Conservation (phyloP, 2,888 invertebrate genomes). For the Boloria selene region DNA sequence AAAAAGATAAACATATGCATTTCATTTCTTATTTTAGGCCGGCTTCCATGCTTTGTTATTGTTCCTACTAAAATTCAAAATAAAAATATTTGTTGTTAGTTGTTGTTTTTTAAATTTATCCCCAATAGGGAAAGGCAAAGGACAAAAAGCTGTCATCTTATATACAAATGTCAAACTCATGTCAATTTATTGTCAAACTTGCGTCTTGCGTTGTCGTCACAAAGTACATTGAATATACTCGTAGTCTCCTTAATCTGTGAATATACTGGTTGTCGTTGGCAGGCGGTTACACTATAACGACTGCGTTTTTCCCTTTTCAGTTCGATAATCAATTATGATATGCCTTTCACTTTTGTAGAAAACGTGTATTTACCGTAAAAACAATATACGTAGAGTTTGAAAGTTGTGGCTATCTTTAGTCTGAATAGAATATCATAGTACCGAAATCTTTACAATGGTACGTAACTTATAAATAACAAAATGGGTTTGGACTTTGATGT, state of each 20-base stretch:
- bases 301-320: conserved; percentile 30
- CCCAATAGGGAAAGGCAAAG: too few species aligned
- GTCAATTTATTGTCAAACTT: too few species aligned
- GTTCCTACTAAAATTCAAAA: too few species aligned
- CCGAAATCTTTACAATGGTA: conserved; percentile 22
- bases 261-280: too few species aligned
- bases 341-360: conserved; percentile 46
- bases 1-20: too few species aligned
- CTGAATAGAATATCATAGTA: conserved; percentile 13
- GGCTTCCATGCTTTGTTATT: too few species aligned
- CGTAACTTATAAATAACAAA: conserved; percentile 47
- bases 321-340: conserved; percentile 36
- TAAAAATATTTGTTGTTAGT: too few species aligned
- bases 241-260: too few species aligned
- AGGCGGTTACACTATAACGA: conserved; percentile 16
- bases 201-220: conserved; percentile 11
- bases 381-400: conserved; percentile 10
- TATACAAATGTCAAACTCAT: conserved; percentile 9
- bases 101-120: too few species aligned
- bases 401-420: conserved; percentile 15
- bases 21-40: too few species aligned
- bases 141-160: too few species aligned
- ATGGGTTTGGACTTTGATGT: conserved; percentile 94
- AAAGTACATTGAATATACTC: too few species aligned
- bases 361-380: conserved; percentile 37